These are phyloP conservation scores for Sigmodon hispidus DNA, from an alignment of 2,113 vertebrate genomes.

Conservation along the genomic window DNA sequence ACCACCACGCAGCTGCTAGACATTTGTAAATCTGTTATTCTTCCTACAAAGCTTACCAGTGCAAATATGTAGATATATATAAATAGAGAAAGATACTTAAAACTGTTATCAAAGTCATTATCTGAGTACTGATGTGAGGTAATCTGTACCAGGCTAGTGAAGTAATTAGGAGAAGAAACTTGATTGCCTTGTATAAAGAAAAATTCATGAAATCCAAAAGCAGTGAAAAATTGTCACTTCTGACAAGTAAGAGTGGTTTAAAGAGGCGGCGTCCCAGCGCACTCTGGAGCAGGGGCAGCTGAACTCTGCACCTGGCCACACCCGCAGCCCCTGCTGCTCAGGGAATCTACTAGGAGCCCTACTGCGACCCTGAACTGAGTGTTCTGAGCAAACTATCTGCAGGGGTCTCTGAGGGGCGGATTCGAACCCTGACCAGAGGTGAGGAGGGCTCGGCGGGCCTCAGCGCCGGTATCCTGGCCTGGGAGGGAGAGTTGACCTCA, in stretches of 20 bases:
- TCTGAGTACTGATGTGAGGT: not conserved
- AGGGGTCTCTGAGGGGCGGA: too few species aligned
- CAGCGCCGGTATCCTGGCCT: too few species aligned
- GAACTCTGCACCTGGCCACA: too few species aligned
- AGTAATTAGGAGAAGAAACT: not conserved
- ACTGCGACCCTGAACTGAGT: too few species aligned
- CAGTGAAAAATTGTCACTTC: not conserved
- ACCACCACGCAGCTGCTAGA: not conserved
- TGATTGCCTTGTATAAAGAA: not conserved
- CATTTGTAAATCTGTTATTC: slow-evolving; percentile 25
- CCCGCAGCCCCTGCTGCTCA: too few species aligned
- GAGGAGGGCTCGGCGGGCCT: too few species aligned
- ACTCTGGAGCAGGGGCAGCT: too few species aligned
- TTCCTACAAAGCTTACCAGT: not conserved
- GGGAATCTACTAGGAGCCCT: too few species aligned
- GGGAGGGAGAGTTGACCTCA: too few species aligned
- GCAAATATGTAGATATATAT: not conserved
- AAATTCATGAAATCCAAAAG: not conserved
- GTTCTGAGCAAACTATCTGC: too few species aligned
- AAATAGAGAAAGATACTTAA: not conserved
- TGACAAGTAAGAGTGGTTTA: not conserved
- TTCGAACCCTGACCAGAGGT: too few species aligned
- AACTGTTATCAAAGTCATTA: not conserved
- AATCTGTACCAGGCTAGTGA: not conserved
- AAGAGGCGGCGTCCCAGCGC: too few species aligned